Conservation (phyloP, 2,888 invertebrate species). For the Eumacrocentrus americanus region DNA sequence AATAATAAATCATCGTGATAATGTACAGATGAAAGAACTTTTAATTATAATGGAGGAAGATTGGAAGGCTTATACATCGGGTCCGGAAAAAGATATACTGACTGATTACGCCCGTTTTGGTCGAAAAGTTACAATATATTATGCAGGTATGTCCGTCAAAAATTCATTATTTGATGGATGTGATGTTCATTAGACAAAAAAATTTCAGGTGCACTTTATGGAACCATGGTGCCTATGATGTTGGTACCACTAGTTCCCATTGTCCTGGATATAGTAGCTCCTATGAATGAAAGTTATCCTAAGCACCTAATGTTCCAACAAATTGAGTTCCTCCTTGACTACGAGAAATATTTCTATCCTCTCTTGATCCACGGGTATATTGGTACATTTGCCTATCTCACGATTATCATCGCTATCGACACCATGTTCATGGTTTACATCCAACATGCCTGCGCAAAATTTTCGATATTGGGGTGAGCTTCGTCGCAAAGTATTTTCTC, state of each 20-base stretch:
- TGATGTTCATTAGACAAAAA: background rate
- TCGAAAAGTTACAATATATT: slow-evolving; percentile 31
- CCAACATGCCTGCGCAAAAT: slow-evolving; percentile 39
- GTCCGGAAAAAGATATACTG: slow-evolving; percentile 33
- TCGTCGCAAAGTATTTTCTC: background rate
- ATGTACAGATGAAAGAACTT: slow-evolving; percentile 34
- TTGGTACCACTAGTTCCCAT: slow-evolving; percentile 34
- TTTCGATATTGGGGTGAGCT: slow-evolving; percentile 38
- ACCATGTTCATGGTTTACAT: slow-evolving; percentile 38
- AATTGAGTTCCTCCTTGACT: slow-evolving; percentile 40
- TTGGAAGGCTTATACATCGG: slow-evolving; percentile 30
- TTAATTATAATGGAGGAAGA: slow-evolving; percentile 32
- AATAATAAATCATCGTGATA: background rate
- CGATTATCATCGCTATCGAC: slow-evolving; percentile 36
- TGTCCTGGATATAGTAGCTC: slow-evolving; percentile 26
- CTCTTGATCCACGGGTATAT: slow-evolving; percentile 39
- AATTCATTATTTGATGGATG: no score
- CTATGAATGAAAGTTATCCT: slow-evolving; percentile 31
- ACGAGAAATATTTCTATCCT: slow-evolving; percentile 39
- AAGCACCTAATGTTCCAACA: slow-evolving; percentile 38
- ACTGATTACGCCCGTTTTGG: slow-evolving; percentile 33
- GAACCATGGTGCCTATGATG: slow-evolving; percentile 37
- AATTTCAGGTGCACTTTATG: slow-evolving; percentile 34
- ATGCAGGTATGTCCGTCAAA: slow-evolving; percentile 30
- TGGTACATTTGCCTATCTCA: slow-evolving; percentile 36